Evolutionary conservation across 2,888 invertebrate genomes (phyloP).

Genomic region (Apeira syringaria): DNA sequence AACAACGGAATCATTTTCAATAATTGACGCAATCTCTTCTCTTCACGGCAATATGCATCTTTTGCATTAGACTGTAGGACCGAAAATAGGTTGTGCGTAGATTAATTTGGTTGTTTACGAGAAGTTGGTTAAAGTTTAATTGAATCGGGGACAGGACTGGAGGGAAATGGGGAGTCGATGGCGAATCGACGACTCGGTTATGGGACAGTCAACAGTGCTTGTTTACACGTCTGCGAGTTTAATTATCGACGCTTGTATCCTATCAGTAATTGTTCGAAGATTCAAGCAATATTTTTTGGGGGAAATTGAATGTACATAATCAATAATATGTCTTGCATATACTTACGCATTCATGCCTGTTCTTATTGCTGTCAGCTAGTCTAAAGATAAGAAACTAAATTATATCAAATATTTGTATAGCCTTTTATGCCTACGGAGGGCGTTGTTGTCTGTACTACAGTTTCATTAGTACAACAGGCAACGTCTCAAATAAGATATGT

Average conservation of each 20-base stretch:
- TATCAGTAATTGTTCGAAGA: conserved; percentile 13
- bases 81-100: conserved; percentile 43
- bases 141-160: conserved; percentile 58
- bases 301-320: too few species aligned
- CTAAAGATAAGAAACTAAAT: too few species aligned
- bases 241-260: conserved; percentile 38
- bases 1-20: conserved; percentile 58
- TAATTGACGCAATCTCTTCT: conserved; percentile 50
- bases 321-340: too few species aligned
- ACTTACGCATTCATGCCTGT: too few species aligned
- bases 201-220: conserved; percentile 53
- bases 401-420: too few species aligned
- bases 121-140: conserved; percentile 79
- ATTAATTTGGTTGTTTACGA: conserved; percentile 78
- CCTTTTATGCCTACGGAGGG: too few species aligned
- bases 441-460: too few species aligned
- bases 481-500: too few species aligned
- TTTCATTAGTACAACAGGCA: too few species aligned
- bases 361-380: too few species aligned
- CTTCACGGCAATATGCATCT: conserved; percentile 13
- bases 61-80: conserved; percentile 36
- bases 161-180: conserved; percentile 49
- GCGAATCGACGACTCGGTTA: conserved; percentile 63
- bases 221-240: conserved; percentile 57
- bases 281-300: neutral